A percentile compares a stretch with the other conserved stretches of the same genome.
Conservation (phyloP, 1,140 invertebrate genomes). For the Muscidifurax raptorellus region DNA sequence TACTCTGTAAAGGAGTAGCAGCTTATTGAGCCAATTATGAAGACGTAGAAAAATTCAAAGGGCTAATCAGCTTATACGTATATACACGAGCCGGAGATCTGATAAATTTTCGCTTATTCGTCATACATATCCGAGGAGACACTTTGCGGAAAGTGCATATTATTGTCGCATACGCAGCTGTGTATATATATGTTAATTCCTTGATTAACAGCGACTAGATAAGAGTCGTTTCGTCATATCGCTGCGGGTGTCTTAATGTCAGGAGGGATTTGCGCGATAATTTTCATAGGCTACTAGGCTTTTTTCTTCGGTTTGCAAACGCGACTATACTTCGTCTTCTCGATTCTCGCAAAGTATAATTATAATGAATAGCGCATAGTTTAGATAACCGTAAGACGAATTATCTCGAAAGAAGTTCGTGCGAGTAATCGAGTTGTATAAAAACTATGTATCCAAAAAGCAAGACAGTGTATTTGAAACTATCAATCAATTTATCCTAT, state of each 20-base stretch:
- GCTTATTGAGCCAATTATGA: conserved; percentile 72
- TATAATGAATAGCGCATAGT: too few species aligned
- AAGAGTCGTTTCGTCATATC: conserved; percentile 64
- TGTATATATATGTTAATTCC: conserved; percentile 68
- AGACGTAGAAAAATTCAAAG: conserved; percentile 73
- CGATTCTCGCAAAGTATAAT: background rate
- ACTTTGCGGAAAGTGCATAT: conserved; percentile 1
- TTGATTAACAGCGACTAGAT: conserved; percentile 69
- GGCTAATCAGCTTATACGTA: conserved; percentile 73
- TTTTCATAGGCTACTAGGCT: background rate
- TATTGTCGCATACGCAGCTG: conserved; percentile 14
- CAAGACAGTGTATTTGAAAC: background rate
- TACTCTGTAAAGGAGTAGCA: conserved; percentile 30
- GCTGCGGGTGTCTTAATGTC: conserved; percentile 63
- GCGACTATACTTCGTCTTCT: background rate
- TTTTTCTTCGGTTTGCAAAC: too few species aligned
- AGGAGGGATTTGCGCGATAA: conserved; percentile 54
- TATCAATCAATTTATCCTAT: conserved; percentile 9
- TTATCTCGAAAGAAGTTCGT: background rate
- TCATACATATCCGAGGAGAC: conserved; percentile 46
- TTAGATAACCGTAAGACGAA: background rate
- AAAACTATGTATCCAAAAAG: background rate
- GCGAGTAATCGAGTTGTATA: background rate
- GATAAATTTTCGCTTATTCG: conserved; percentile 72
- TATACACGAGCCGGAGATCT: too few species aligned